Conservation (phyloP, 2,797 vertebrate species). For the Falco concolor region DNA sequence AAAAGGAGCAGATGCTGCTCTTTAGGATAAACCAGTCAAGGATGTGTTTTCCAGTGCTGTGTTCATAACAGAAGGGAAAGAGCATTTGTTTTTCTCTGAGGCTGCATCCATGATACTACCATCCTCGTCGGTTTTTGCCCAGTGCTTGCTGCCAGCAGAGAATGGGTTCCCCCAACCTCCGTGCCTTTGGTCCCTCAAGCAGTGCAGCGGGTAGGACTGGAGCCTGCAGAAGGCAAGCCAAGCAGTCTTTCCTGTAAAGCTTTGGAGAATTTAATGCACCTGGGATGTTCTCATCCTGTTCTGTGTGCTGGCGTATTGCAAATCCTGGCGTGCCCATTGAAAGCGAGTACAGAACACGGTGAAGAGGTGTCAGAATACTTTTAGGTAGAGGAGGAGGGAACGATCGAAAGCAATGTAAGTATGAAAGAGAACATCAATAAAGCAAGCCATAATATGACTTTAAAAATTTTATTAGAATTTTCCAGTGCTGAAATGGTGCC, state of each 20-base stretch:
- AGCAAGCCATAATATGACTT: neutral
- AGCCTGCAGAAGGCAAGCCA: neutral
- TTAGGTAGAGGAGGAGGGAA: neutral
- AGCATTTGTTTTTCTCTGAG: neutral
- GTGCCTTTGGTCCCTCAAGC: neutral
- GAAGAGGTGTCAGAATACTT: neutral
- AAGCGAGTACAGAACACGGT: accelerated
- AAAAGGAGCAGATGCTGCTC: neutral
- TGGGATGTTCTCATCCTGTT: neutral
- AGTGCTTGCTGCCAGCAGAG: neutral
- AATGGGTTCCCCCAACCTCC: accelerated
- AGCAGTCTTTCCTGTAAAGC: neutral
- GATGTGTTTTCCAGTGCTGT: neutral
- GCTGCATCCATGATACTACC: neutral
- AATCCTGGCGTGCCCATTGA: accelerated
- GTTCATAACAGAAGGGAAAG: neutral
- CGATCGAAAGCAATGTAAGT: neutral
- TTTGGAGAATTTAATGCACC: neutral
- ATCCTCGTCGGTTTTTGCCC: neutral
- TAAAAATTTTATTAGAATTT: constrained; percentile 32
- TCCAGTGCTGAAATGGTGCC: neutral
- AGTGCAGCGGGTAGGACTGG: neutral
- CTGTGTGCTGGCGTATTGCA: neutral
- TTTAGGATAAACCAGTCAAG: neutral
- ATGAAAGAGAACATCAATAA: constrained; percentile 8